A percentile compares a stretch with the other conserved stretches of the same genome.
Evolutionary conservation across 2,888 invertebrate species (phyloP).

Genomic region (Candidula unifasciata): DNA sequence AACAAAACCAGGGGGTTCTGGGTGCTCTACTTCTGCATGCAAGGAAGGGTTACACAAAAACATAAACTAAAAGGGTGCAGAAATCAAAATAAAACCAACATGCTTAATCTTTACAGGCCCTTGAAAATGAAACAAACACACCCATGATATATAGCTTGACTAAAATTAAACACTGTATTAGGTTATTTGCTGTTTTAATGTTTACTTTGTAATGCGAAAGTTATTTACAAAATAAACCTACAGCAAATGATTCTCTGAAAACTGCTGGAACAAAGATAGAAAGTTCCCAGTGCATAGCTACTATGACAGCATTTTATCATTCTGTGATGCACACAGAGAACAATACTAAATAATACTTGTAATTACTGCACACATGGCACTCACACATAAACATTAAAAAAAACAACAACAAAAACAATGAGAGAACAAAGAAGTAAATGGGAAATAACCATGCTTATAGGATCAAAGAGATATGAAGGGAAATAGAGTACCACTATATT

Average conservation of each 20-base stretch:
- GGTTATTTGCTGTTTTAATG: constrained; percentile 5
- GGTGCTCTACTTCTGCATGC: constrained; percentile 57
- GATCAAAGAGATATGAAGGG: background rate
- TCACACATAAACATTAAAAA: background rate
- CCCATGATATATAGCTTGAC: background rate
- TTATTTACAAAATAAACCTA: constrained; percentile 26
- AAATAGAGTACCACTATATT: too few species aligned
- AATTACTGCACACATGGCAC: background rate
- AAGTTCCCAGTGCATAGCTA: background rate
- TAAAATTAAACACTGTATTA: too few species aligned
- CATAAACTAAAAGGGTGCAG: constrained; percentile 45
- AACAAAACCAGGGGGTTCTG: constrained; percentile 80
- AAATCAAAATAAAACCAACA: background rate
- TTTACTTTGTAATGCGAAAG: constrained; percentile 33
- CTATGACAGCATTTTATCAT: background rate
- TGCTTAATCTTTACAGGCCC: background rate
- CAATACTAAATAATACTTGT: background rate
- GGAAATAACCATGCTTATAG: background rate
- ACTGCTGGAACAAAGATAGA: too few species aligned
- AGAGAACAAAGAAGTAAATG: background rate
- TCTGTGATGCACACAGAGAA: background rate
- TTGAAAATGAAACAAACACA: background rate
- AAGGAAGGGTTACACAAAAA: constrained; percentile 53
- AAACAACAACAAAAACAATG: background rate
- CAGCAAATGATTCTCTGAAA: constrained; percentile 2